Percentiles rank a stretch among this genome's conserved stretches.
phyloP scores from a whole-genome alignment of 2,797 vertebrate species.

The Masticophis lateralis region DNA sequence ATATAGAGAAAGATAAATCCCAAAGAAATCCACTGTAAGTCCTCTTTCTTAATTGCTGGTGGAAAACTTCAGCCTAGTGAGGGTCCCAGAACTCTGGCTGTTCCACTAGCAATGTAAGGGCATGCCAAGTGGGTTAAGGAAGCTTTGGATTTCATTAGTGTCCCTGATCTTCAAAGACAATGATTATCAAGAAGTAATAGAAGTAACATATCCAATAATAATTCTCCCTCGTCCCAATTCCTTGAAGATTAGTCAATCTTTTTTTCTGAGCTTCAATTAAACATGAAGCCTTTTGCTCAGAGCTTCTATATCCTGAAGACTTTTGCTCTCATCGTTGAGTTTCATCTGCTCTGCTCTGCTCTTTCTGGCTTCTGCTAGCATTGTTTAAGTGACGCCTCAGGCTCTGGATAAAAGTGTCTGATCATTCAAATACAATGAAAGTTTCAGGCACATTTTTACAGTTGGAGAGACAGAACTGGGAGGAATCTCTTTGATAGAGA shows the following conservation, averaged over 20 bases:
- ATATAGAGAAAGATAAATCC: neutral
- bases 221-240: neutral
- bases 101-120: neutral
- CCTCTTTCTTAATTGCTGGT: neutral
- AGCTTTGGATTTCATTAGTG: neutral
- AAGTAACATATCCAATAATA: too few relatives aligned
- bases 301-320: neutral
- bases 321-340: neutral
- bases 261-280: neutral
- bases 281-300: neutral
- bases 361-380: too few relatives aligned
- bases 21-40: neutral
- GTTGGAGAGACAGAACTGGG: neutral
- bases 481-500: neutral
- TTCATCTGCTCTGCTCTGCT: neutral
- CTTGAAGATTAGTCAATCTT: neutral
- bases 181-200: neutral
- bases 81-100: neutral
- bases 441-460: neutral
- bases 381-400: neutral
- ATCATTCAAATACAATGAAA: neutral
- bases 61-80: neutral
- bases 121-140: neutral
- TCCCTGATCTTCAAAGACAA: neutral
- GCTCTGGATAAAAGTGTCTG: neutral